Base-by-base conservation (phyloP, 1,140 invertebrate species). In the Calliopsis andreniformis region DNA sequence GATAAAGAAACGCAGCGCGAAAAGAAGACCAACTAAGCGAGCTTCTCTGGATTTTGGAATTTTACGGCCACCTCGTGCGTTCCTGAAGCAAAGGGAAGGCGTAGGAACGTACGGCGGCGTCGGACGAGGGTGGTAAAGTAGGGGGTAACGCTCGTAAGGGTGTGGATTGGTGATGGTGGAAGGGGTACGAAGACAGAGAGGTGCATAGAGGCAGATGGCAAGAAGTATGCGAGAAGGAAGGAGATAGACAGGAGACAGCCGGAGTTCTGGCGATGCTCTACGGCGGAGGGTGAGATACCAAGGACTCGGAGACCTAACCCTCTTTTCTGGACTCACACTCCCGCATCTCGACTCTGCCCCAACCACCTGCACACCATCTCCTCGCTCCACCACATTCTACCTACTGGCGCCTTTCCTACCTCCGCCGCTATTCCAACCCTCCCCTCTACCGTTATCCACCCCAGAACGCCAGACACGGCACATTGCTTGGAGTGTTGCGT, bases 241-340 rank as follows among this genome's bases (percentile, higher is more conserved):
- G 42, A 30, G 68, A 78, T 73, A 67, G 73, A n/a, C n/a, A 73
- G 69, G 58, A 56, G 71, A 62, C 62, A 80, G 75, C 30, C 51
- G 69, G 81, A 85, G 80, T 86, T 80, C 76, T 84, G 85, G 79
- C 69, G 80, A 87, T 85, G 87, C 86, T 82, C 56, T 67, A 67
- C 80, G 63, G 70, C 75, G 86, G 78, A 79, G 82, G 84, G 83
- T 87, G 86, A 88, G 87, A 87, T 88, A 86, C 86, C 86, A 89
- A 88, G 86, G 87, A 87, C 87, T 89, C 88, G 82, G 69, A 84
- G 87, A 89, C 89, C 87, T 87, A 89, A 90, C 87, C 89, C 89
- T 90, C 89, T 89, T 90, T 90, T 91, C 89, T 90, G 88, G 87
- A 89, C 89, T 90, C 89, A 88, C 87, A 89, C 89, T 87, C 88